A percentile compares a stretch with the other conserved stretches of the same genome.
Conservation (phyloP, 2,797 vertebrate species). For the Monodelphis domestica region DNA sequence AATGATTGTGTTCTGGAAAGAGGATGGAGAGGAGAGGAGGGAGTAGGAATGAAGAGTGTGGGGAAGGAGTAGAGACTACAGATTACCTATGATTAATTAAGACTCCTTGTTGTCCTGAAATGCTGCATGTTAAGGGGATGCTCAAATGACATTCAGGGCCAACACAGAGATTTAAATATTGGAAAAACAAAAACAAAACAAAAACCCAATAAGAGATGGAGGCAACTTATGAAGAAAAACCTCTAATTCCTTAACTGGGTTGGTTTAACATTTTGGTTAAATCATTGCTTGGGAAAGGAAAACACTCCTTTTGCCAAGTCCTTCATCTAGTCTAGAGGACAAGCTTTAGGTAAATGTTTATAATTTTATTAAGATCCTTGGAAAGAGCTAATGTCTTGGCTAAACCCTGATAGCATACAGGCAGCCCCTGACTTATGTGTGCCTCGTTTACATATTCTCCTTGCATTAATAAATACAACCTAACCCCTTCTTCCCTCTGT, state of each 20-base stretch:
- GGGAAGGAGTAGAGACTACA: not conserved
- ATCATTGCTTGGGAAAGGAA: conserved; percentile 3
- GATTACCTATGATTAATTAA: not conserved
- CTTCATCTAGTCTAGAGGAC: conserved; percentile 30
- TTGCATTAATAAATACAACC: not conserved
- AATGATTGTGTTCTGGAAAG: conserved; percentile 12
- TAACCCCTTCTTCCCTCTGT: not conserved
- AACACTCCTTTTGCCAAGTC: not conserved
- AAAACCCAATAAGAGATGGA: not conserved
- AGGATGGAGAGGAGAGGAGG: not conserved
- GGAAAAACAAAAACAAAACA: not conserved
- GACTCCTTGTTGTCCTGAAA: not conserved
- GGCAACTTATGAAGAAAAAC: not conserved
- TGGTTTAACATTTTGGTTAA: conserved; percentile 31
- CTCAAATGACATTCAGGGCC: not conserved
- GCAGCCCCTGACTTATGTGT: not conserved
- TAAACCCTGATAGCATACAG: conserved; percentile 8
- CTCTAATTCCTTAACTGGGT: conserved; percentile 11
- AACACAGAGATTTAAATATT: not conserved
- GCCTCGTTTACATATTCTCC: not conserved
- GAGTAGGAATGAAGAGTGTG: not conserved
- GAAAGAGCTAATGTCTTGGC: conserved; percentile 25
- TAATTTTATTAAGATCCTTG: conserved; percentile 26
- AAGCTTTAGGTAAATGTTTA: conserved; percentile 24
- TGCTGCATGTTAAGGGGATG: conserved; percentile 10